A percentile compares a stretch with the other conserved stretches of the same genome.
These are phyloP conservation scores for Apamea epomidion DNA, from an alignment of 2,888 invertebrate species.

Conservation along the genomic window DNA sequence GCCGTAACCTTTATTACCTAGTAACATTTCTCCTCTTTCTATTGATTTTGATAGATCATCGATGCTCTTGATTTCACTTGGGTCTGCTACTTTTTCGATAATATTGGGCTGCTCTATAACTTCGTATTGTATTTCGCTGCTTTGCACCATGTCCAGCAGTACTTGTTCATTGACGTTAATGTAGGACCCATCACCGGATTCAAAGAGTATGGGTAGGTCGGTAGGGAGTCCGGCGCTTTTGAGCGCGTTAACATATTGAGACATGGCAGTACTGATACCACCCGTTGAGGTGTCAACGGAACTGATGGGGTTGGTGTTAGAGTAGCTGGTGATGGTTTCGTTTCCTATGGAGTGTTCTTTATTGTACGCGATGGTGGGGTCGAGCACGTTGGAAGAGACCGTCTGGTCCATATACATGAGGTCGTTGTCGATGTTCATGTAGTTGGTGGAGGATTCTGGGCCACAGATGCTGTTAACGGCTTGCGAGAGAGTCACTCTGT, in stretches of 20 bases:
- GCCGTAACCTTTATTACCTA: slow-evolving; percentile 79
- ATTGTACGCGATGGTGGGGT: slow-evolving; percentile 78
- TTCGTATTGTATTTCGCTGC: slow-evolving; percentile 89
- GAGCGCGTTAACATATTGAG: slow-evolving; percentile 87
- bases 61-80: slow-evolving; percentile 88
- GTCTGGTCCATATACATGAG: slow-evolving; percentile 86
- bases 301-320: slow-evolving; percentile 74
- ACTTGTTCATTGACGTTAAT: slow-evolving; percentile 92
- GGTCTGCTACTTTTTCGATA: slow-evolving; percentile 88
- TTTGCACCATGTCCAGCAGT: slow-evolving; percentile 89
- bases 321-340: slow-evolving; percentile 81
- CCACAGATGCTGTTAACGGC: slow-evolving; percentile 88
- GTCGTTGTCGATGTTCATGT: slow-evolving; percentile 84
- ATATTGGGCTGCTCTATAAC: slow-evolving; percentile 89
- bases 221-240: slow-evolving; percentile 87
- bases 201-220: slow-evolving; percentile 91
- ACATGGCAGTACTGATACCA: slow-evolving; percentile 85
- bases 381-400: slow-evolving; percentile 80
- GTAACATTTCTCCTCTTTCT: slow-evolving; percentile 85
- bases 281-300: slow-evolving; percentile 73
- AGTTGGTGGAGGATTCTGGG: slow-evolving; percentile 80
- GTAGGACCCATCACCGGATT: slow-evolving; percentile 92
- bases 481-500: slow-evolving; percentile 84
- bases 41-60: slow-evolving; percentile 88
- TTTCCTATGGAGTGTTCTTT: slow-evolving; percentile 79